Base-by-base conservation (phyloP, 2,888 invertebrate genomes). In the Synergus gifuensis region DNA sequence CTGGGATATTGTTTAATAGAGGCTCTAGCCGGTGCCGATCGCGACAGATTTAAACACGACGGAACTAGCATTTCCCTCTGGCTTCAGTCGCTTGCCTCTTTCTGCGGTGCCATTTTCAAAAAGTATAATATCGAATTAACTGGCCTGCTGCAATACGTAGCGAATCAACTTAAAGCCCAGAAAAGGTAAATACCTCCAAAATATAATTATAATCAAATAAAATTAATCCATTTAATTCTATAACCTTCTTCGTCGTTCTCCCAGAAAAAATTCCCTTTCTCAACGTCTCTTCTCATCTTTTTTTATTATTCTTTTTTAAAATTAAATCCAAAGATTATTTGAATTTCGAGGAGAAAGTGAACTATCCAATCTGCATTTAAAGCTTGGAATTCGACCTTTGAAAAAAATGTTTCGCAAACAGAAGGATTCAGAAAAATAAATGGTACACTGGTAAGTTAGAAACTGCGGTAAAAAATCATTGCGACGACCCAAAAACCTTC, bases 71-170 rank as follows among this genome's bases (percentile, higher is more conserved):
- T 99, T 86, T 98, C 99, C 0, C 94, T 96, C 11, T 98, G 98
- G 98, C 94, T 98, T 80, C 98, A 98, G 91, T 98, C 98, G 90
- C 94, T 99, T 44, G 97, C 99, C 0, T 97, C 96, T 81, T 99
- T 99, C 93, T 97, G 98, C 87, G 99, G 99, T 14, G 96, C 98
- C 2, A 97, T 99, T 85, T 99, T 97, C 93, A 98, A 98, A 93
- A 99, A 99, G 92, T 99, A 99, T 92, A 96, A 96, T 88, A 97
- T 99, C 81, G 99, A 99, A 91, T 94, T 99, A 83, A 97, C 98
- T 4, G 99, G 99, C 2, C 93, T 99, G 84, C 93, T 99, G 90
- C 99, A 99, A 92, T 99, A 98, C 92, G 98, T 99, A 40, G 98
- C 98, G 60, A 99, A 99, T 93, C 97, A 99, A 90, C 94, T 99